Evolutionary conservation across 2,113 vertebrate species (phyloP).

Genomic region (Piliocolobus tephrosceles): DNA sequence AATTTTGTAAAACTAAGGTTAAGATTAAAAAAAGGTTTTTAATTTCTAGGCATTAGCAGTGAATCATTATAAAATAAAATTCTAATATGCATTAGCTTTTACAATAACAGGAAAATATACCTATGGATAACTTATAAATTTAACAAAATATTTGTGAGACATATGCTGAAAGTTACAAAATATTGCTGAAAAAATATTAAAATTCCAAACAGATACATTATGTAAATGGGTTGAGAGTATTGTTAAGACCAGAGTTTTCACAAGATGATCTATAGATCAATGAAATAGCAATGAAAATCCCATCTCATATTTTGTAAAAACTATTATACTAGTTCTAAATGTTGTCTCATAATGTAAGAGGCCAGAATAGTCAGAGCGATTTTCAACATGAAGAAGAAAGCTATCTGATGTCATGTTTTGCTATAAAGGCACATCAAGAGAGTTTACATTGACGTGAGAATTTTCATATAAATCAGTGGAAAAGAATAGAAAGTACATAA

Average conservation of each 20-base stretch:
- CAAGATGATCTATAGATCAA: not conserved
- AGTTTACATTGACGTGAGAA: not conserved
- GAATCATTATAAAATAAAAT: not conserved
- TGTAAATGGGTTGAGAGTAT: not conserved
- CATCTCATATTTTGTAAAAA: not conserved
- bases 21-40: not conserved
- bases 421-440: not conserved
- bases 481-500: not conserved
- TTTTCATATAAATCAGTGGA: not conserved
- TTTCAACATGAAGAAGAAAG: not conserved
- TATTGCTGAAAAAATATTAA: not conserved
- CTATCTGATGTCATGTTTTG: not conserved
- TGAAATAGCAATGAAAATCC: not conserved
- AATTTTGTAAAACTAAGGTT: not conserved
- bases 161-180: not conserved
- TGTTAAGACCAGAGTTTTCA: not conserved
- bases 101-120: not conserved
- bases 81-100: not conserved
- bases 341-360: not conserved
- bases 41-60: not conserved
- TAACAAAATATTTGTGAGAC: not conserved
- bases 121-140: not conserved
- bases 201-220: not conserved
- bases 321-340: not conserved
- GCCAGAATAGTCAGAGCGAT: not conserved